Percentiles rank a stretch among this genome's conserved stretches.
Conservation (phyloP, 2,797 vertebrate genomes). For the Gambusia yucatana region DNA sequence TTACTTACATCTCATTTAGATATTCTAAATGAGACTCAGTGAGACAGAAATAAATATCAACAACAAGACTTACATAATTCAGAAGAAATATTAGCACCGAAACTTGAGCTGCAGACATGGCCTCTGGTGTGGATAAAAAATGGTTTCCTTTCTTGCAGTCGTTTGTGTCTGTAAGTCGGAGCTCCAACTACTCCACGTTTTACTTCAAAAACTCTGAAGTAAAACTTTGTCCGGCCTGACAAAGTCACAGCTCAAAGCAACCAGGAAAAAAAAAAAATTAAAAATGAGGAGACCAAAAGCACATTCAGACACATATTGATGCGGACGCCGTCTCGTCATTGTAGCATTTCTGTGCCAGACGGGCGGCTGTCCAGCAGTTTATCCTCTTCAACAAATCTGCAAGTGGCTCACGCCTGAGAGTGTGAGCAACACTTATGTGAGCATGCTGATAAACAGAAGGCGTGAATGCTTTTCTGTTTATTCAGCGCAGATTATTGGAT, state of each 20-base stretch:
- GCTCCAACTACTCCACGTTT: constrained; percentile 29
- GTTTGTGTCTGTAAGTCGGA: constrained; percentile 11
- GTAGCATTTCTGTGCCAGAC: constrained; percentile 19
- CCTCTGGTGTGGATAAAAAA: constrained; percentile 35
- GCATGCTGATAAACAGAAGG: constrained; percentile 3
- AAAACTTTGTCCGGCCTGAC: constrained; percentile 6
- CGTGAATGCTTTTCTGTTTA: constrained; percentile 6
- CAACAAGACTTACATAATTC: constrained; percentile 73
- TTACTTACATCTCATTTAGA: too few relatives aligned
- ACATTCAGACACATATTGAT: neutral
- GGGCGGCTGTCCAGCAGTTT: constrained; percentile 10
- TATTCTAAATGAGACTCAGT: neutral
- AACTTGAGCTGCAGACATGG: constrained; percentile 67
- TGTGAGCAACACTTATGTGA: constrained; percentile 11
- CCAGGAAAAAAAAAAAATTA: constrained; percentile 7
- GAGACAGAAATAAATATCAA: constrained; percentile 4
- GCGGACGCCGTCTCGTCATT: constrained; percentile 17
- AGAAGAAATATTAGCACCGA: constrained; percentile 70
- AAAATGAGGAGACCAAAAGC: neutral
- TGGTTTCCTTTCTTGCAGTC: constrained; percentile 19
- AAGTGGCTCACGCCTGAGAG: constrained; percentile 9
- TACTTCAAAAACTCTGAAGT: constrained; percentile 32
- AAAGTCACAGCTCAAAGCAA: constrained; percentile 26
- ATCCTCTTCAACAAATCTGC: constrained; percentile 15
- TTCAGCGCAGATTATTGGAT: neutral